Evolutionary conservation across 2,888 invertebrate species (phyloP), one percentile per base, ranked within the genome.

Genomic region (Sacculina carcini): DNA sequence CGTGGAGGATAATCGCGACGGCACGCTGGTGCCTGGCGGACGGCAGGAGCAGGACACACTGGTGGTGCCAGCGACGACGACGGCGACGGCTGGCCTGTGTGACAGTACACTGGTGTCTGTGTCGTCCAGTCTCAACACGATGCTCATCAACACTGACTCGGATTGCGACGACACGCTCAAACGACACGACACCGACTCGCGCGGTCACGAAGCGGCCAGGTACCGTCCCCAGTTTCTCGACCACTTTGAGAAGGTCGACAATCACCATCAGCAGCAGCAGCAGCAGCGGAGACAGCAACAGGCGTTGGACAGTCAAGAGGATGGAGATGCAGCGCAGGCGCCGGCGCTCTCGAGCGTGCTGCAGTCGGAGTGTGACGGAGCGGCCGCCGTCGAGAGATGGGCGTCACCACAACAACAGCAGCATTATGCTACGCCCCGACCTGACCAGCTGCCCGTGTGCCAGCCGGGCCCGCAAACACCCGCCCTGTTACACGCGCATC

Each of bases 201-300:
- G 29, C 38, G 24, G 48, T n/a, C 23, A 50, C 19, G 24, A n/a
- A 31, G 14, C 47, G 16, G 16, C 74, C 10, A 64, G 66, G 50
- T 89, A 90, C 70, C 74, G 90, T 55, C 92, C 94, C 50, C 73
- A 85, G 62, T 94, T 89, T 68, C 72, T 94, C 57, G 90, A 90
- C 62, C 92, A 92, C 67, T 92, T 92, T 66, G 90, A 92, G 63
- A 83, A 85, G 64, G 24, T 49, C 26, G 51, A 51, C 31, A 40
- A 47, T 4, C 51, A 51, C 31, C 51, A 48, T 23, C 51, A 26
- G 53, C 53, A 36, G 50, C 55, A 52, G 32, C 53, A 42, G 50
- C 51, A 28, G 21, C 52, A 47, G 21, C 51, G 39, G 23, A 39
- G 29, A 34, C 34, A 23, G n/a, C 52, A 32, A 32, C 48, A 26